A percentile compares a stretch with the other conserved stretches of the same genome.
phyloP scores from a whole-genome alignment of 2,113 vertebrate species.

The Oryzias melastigma region DNA sequence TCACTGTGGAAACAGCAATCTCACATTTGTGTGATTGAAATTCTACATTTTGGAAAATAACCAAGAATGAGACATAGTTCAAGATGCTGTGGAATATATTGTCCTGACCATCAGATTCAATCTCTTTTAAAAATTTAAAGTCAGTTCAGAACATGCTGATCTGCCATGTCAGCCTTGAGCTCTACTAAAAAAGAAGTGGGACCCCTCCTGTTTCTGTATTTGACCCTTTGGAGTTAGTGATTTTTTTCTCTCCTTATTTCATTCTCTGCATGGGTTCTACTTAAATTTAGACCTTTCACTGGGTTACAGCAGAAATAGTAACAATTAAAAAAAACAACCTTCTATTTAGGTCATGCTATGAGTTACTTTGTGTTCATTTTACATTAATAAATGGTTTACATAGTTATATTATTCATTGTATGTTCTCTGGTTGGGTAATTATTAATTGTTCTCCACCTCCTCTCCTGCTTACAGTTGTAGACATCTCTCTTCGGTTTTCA shows the following conservation, averaged over 20 bases:
- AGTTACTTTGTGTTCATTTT: no score
- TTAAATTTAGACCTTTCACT: constrained; percentile 12
- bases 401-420: no score
- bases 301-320: constrained; percentile 10
- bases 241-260: constrained; percentile 16
- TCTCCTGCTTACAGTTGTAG: no score
- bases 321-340: neutral
- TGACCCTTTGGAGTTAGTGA: constrained; percentile 19
- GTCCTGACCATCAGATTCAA: constrained; percentile 8
- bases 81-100: neutral
- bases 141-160: neutral
- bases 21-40: constrained; percentile 8
- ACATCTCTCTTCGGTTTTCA: no score
- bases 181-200: constrained; percentile 7
- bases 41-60: constrained; percentile 16
- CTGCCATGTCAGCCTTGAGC: neutral
- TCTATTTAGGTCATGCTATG: neutral
- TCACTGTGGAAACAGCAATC: neutral
- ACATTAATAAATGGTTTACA: no score
- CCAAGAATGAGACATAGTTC: constrained; percentile 5
- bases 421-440: no score
- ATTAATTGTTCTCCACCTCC: no score
- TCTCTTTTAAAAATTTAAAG: constrained; percentile 1
- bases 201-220: constrained; percentile 13
- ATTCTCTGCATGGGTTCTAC: neutral